A percentile compares a stretch with the other conserved stretches of the same genome.
These are phyloP conservation scores for Pristionchus arcanus DNA, from an alignment of 2,888 invertebrate genomes.

Conservation along the genomic window DNA sequence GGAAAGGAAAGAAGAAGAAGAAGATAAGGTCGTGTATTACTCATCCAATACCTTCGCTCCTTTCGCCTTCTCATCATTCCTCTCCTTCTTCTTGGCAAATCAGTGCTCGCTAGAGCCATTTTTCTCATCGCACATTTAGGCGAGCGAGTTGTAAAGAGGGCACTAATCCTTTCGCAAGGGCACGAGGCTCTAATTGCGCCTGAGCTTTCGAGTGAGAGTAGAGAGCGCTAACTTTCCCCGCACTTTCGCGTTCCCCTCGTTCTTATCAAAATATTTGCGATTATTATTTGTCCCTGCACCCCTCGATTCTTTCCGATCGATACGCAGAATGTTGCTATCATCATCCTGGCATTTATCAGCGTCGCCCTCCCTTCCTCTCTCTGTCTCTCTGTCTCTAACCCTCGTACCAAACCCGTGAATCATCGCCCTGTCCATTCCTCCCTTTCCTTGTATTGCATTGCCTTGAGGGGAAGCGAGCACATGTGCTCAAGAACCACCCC, in stretches of 20 bases:
- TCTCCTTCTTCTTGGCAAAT: background rate
- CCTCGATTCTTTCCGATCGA: background rate
- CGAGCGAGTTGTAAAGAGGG: background rate
- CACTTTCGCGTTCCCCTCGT: background rate
- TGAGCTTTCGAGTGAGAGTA: background rate
- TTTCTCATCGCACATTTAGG: background rate
- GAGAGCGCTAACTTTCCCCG: background rate
- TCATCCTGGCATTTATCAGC: slow-evolving; percentile 28
- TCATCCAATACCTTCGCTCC: slow-evolving; percentile 29
- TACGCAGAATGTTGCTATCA: slow-evolving; percentile 29
- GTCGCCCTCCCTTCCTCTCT: background rate
- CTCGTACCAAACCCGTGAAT: slow-evolving; percentile 17
- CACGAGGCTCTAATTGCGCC: background rate
- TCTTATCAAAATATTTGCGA: slow-evolving; percentile 31
- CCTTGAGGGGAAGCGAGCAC: slow-evolving; percentile 1
- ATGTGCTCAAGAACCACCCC: slow-evolving; percentile 45
- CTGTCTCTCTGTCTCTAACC: background rate
- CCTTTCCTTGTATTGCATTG: slow-evolving; percentile 2
- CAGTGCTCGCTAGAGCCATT: background rate
- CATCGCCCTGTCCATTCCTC: background rate
- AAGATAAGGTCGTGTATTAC: slow-evolving; percentile 37
- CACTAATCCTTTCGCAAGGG: slow-evolving; percentile 24
- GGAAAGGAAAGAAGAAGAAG: background rate
- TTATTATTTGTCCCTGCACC: background rate
- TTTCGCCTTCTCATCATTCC: background rate